phyloP scores from a whole-genome alignment of 2,113 vertebrate species.

The Podiceps cristatus region DNA sequence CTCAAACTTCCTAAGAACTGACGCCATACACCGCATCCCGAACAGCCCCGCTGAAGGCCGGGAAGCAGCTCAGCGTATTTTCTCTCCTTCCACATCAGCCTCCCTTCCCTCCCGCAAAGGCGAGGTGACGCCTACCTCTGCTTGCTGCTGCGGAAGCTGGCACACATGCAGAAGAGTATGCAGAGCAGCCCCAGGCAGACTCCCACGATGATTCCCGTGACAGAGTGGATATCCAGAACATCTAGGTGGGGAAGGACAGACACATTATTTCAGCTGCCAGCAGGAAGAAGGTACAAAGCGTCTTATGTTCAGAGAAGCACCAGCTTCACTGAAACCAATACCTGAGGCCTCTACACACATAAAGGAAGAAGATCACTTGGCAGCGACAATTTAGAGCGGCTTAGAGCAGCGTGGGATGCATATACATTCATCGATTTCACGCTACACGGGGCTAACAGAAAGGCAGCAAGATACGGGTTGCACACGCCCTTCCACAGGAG shows the following conservation, averaged over 20 bases:
- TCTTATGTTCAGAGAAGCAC: not conserved
- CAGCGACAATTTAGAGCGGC: not conserved
- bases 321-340: not conserved
- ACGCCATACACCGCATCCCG: not conserved
- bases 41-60: not conserved
- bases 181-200: constrained; percentile 94
- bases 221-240: constrained; percentile 90
- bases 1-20: not conserved
- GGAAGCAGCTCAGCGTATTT: not conserved
- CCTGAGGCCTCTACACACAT: not conserved
- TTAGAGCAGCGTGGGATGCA: not conserved
- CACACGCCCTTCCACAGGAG: not conserved
- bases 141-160: constrained; percentile 89
- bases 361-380: not conserved
- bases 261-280: not conserved
- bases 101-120: not conserved
- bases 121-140: constrained; percentile 78
- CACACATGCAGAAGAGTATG: constrained; percentile 94
- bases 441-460: not conserved
- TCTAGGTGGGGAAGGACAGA: constrained; percentile 68
- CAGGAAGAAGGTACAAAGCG: not conserved
- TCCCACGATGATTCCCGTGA: constrained; percentile 94
- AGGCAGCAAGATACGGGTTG: not conserved
- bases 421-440: not conserved
- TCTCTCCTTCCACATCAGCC: not conserved